Evolutionary conservation across 1,140 invertebrate species (phyloP), one percentile per base, ranked within the genome.

Genomic region (Phymastichus coffea): DNA sequence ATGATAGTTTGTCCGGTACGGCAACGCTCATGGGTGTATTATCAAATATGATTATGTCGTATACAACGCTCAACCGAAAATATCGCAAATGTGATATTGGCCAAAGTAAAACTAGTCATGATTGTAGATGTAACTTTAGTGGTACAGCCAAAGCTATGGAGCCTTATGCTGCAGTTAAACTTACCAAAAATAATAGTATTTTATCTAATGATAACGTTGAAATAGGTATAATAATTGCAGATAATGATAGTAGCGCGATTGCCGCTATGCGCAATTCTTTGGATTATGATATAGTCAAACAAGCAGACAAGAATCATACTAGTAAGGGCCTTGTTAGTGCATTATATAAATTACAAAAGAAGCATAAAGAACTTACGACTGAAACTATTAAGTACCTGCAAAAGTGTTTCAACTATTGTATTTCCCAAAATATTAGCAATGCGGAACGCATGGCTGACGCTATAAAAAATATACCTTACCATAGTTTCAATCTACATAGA

Each of bases 1-100:
- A 63, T 19, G 64, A 68, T 41, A 66, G 62, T 55, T 40, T 66
- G 9, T 63, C 54, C 20, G 66, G 64, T 2, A 56, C 60, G 15
- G 59, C 58, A 37, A 53, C 64, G 23, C 40, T 64, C n/a, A 64
- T 68, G 28, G 64, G 66, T 19, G 48, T 41, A 20, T 61, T 64
- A 41, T 49, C 57, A 10, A 64, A 66, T 30, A 59, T 54, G 51
- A 53, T 68, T 49, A 49, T 64, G 17, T 53, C 49, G 19, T 64
- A 53, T 38, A 54, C 35, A 7, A 60, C 57, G 14, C 14, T 52
- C 14, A 67, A 67, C 22, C 26, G 61, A 9, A 63, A 67, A 57
- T 67, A 61, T 38, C 46, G 38, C 25, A 53, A 26, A 35, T 68
- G 66, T 44, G 66, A 61, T 37, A 14, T n/a, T 3, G 57, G 60